A percentile compares a stretch with the other conserved stretches of the same genome.
Evolutionary conservation across 2,113 vertebrate species (phyloP).

Genomic region (Psittacula cyanocephala): DNA sequence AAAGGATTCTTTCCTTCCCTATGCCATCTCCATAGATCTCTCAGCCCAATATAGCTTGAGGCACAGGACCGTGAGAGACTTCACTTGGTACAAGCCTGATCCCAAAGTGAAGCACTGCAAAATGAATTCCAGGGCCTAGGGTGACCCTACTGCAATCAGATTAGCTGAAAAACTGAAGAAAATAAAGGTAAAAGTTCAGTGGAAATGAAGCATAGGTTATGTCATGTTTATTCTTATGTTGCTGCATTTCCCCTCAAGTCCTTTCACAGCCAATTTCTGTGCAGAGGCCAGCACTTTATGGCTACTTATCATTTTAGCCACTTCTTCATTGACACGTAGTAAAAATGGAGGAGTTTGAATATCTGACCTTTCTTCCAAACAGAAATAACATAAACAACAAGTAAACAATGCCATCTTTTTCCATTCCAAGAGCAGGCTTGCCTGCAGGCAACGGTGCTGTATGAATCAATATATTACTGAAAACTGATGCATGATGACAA

Average conservation of each 20-base stretch:
- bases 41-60: not conserved
- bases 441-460: slow-evolving; percentile 11
- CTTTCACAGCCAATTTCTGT: not conserved
- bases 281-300: not conserved
- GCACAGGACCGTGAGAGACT: not conserved
- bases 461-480: not conserved
- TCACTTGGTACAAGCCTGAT: not conserved
- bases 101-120: not conserved
- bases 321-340: not conserved
- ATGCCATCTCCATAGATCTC: not conserved
- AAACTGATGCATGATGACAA: not conserved
- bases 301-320: not conserved
- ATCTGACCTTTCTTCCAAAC: not conserved
- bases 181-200: not conserved
- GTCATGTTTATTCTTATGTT: not conserved
- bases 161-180: not conserved
- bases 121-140: not conserved
- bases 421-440: not conserved
- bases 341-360: not conserved
- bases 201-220: not conserved
- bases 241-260: not conserved
- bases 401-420: not conserved
- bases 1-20: not conserved
- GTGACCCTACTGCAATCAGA: not conserved
- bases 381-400: not conserved